Evolutionary conservation across 2,888 invertebrate genomes (phyloP), one percentile per base, ranked within the genome.

Genomic region (Tanytarsus gracilentus): DNA sequence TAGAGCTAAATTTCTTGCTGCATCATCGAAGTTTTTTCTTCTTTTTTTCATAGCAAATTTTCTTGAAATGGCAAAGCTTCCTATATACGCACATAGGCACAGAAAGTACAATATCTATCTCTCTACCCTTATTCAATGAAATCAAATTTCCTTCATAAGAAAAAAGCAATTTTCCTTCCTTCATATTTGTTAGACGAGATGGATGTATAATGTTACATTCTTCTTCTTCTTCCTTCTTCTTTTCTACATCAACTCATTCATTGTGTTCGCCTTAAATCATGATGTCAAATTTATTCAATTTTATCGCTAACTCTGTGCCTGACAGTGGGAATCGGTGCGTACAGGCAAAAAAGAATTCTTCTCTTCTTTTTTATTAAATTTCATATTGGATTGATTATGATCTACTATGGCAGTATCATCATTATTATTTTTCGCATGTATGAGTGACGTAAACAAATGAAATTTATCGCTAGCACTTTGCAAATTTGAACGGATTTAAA

Each of bases 131-230:
- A 40, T n/a, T 14, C 5, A 21, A 18, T 21, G 33, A 52, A 52
- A 52, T 52, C 52, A 52, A 52, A 52, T 52, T 52, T 29, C 52
- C 27, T 33, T 52, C 52, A 14, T 40, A 16, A n/a, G 16, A 29
- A 52, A 52, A 52, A 52, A 52, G 27, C 55, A 56, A 56, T 56
- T 55, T 55, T 55, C 39, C 11, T 25, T 30, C n/a, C 23, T 8
- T 8, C 16, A 16, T 25, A 14, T 50, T n/a, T 50, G n/a, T 4
- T 16, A 21, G 18, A 14, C 18, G 11, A n/a, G 5, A 16, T 18
- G 29, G 36, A 52, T 30, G 16, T 16, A 27, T 18, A 30, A 11
- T 29, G 27, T 29, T 29, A 55, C 36, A 55, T 55, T 23, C 21
- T 29, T 52, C 27, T 8, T 14, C 18, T 14, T 49, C 26, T n/a